phyloP scores from a whole-genome alignment of 2,888 invertebrate genomes.

The Sinopyrophorus schimmeli region DNA sequence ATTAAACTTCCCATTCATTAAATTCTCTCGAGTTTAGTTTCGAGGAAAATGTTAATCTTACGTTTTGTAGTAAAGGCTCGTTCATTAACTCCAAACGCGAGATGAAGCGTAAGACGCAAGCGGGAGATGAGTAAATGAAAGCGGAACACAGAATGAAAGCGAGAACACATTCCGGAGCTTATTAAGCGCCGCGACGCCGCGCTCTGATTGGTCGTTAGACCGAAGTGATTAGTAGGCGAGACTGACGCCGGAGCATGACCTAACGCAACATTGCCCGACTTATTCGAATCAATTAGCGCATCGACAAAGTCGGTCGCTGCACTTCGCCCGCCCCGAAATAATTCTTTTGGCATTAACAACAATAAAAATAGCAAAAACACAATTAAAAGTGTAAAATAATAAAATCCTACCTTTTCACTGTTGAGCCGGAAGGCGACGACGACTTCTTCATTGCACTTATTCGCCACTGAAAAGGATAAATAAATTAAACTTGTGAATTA shows the following conservation, averaged over 20 bases:
- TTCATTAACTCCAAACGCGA: constrained; percentile 23
- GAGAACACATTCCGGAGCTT: constrained; percentile 45
- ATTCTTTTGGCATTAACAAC: background rate
- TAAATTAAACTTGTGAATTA: constrained; percentile 4
- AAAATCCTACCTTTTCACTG: constrained; percentile 9
- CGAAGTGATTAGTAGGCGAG: constrained; percentile 43
- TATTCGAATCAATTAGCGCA: constrained; percentile 44
- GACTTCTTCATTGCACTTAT: constrained; percentile 13
- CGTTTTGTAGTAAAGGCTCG: constrained; percentile 7
- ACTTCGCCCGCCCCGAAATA: background rate
- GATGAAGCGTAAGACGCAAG: constrained; percentile 19
- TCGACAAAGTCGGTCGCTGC: constrained; percentile 35
- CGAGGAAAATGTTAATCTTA: too few species aligned
- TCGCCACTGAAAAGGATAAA: constrained; percentile 21
- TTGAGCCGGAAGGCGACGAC: background rate
- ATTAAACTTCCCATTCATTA: too few species aligned
- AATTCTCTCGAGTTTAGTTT: too few species aligned
- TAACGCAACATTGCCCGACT: constrained; percentile 45
- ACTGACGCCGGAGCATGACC: constrained; percentile 45
- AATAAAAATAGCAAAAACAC: too few species aligned
- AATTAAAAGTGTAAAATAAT: too few species aligned
- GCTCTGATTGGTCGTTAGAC: constrained; percentile 43
- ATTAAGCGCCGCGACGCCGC: constrained; percentile 46
- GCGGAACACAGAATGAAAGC: constrained; percentile 40
- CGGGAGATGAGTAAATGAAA: constrained; percentile 33